phyloP scores from a whole-genome alignment of 2,113 vertebrate species.

The Cepphus grylle region DNA sequence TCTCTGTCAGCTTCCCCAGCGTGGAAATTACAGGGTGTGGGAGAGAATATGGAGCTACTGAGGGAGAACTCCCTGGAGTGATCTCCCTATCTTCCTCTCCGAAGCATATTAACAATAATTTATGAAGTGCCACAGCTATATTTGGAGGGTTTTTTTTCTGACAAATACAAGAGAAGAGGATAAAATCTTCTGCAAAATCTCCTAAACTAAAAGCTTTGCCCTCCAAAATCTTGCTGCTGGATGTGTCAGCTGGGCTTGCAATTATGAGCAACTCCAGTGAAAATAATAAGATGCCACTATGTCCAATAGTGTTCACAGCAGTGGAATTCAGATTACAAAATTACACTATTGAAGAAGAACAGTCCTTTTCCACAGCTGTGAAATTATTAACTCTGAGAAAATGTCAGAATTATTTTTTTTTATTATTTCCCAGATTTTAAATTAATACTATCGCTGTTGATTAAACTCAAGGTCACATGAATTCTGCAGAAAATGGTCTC shows the following conservation, averaged over 20 bases:
- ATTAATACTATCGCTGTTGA: neutral
- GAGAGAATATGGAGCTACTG: slow-evolving; percentile 38
- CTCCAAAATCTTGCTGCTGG: neutral
- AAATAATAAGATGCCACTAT: neutral
- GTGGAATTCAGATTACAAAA: neutral
- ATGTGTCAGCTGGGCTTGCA: neutral
- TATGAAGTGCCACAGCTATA: neutral
- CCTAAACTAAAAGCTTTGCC: neutral
- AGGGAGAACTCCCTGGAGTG: slow-evolving; percentile 31
- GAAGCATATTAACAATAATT: slow-evolving; percentile 3
- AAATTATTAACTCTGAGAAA: neutral
- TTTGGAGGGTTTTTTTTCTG: neutral
- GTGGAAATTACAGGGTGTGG: slow-evolving; percentile 40
- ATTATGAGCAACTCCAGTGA: neutral
- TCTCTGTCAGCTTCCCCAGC: slow-evolving; percentile 46
- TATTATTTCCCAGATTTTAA: neutral
- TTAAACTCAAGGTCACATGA: neutral
- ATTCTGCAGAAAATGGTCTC: neutral
- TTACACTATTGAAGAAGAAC: neutral
- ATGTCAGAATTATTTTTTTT: neutral
- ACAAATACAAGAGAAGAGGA: neutral
- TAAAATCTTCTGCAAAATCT: neutral
- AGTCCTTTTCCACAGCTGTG: neutral
- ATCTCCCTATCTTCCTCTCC: neutral
- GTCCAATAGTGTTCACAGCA: neutral